These are phyloP conservation scores for Panthera tigris DNA, from an alignment of 2,113 vertebrate species.

Conservation along the genomic window DNA sequence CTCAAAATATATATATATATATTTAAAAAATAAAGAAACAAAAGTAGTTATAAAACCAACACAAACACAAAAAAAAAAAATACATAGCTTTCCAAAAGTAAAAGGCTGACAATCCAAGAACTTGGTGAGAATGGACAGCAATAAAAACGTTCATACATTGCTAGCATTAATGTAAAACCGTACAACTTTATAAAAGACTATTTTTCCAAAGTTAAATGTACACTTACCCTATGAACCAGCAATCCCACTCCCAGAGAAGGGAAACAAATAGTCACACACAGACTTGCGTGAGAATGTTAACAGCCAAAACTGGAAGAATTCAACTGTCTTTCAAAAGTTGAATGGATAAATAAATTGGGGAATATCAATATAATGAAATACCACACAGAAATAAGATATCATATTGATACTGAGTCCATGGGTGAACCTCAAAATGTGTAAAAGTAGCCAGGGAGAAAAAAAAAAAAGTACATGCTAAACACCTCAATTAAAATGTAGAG, in stretches of 20 bases:
- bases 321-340: neutral
- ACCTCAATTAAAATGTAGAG: neutral
- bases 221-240: neutral
- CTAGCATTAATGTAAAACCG: neutral
- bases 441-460: neutral
- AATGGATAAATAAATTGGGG: neutral
- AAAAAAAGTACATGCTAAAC: neutral
- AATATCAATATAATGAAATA: neutral
- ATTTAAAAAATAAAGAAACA: neutral
- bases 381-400: neutral
- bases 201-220: neutral
- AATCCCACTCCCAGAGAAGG: slow-evolving; percentile 5
- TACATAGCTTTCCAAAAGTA: neutral
- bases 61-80: neutral
- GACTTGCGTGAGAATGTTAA: neutral
- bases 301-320: neutral
- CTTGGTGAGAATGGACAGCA: neutral
- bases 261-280: neutral
- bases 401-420: neutral
- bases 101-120: slow-evolving; percentile 8
- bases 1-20: too few species aligned
- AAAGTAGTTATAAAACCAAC: slow-evolving; percentile 3
- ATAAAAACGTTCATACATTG: neutral
- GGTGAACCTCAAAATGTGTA: neutral
- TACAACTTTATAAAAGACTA: neutral